Evolutionary conservation across 2,113 vertebrate genomes (phyloP), one percentile per base, ranked within the genome.

Genomic region (Brachyistius frenatus): DNA sequence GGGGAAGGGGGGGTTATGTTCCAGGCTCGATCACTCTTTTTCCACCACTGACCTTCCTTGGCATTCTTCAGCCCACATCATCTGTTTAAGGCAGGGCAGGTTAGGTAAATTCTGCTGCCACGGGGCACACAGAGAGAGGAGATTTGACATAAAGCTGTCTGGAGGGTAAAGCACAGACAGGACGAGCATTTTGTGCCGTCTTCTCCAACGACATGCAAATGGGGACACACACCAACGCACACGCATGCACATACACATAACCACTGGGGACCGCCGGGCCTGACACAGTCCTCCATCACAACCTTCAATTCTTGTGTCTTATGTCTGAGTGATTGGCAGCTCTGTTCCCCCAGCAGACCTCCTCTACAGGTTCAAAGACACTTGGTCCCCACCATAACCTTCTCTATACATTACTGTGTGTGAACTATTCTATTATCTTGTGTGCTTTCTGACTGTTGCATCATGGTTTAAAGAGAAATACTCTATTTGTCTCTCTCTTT

Each of bases 281-380:
- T 82, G 84, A 81, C 81, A 78, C 70, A 85, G 74, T 71, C 82
- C 84, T 92, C 88, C 73, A 85, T 92, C 91, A 91, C 75, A 85
- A 70, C 69, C 74, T 81, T 82, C 76, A 86, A 23, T 23, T 23
- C 23, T 23, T 23, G 78, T 68, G 80, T 73, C 78, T 85, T 49
- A 73, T 81, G 73, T 82, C 81, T 90, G 57, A 74, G 63, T 78
- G 85, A 89, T 81, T 83, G 82, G 67, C 84, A 82, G 74, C 65
- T 64, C 55, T 67, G 46, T 86, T 62, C 66, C 70, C 66, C 76
- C 63, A 9, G 80, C 15, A 47, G 62, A 84, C 54, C 46, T 79
- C 54, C 41, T 63, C 23, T 30, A 39, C 64, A 56, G 67, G 78
- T 86, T 79, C 72, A 84, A 66, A 88, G 73, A 76, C 77, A 63